Evolutionary conservation across 35 echinoderm and acorn worm species (phyloP).

Genomic region (Diadema setosum): DNA sequence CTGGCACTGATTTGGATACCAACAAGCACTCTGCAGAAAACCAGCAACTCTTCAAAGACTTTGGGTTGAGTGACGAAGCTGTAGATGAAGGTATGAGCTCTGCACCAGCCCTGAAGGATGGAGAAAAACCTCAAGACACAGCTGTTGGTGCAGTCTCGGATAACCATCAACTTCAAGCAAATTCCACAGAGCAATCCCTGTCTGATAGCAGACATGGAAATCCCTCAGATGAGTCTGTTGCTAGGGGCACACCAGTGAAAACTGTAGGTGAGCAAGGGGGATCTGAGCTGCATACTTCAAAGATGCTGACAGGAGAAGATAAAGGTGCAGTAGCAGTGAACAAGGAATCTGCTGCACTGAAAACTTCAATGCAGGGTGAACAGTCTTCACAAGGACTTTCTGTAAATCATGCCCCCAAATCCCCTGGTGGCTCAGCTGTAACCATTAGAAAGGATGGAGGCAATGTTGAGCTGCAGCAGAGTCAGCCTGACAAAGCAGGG

Average conservation of each 20-base stretch:
- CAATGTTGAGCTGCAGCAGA: no score
- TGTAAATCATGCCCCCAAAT: no score
- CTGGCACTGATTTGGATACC: conserved; percentile 84
- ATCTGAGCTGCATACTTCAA: neutral
- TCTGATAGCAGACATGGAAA: neutral
- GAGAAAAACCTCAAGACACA: no score
- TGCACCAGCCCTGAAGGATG: no score
- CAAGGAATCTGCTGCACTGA: no score
- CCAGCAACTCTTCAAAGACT: conserved; percentile 91
- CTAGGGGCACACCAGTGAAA: neutral
- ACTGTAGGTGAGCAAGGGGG: neutral
- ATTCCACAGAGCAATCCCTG: neutral
- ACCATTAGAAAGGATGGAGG: no score
- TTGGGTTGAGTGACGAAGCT: conserved; percentile 78
- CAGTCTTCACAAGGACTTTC: no score
- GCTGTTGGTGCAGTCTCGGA: neutral
- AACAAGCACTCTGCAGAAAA: conserved; percentile 97
- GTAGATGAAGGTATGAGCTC: neutral
- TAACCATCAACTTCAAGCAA: neutral
- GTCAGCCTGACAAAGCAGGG: no score
- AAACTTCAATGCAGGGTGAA: no score
- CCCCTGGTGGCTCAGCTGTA: no score
- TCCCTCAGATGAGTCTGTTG: neutral
- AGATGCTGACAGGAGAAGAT: no score
- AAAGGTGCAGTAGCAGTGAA: no score